Conservation (phyloP, 1,140 invertebrate genomes). For the Fopius arisanus region DNA sequence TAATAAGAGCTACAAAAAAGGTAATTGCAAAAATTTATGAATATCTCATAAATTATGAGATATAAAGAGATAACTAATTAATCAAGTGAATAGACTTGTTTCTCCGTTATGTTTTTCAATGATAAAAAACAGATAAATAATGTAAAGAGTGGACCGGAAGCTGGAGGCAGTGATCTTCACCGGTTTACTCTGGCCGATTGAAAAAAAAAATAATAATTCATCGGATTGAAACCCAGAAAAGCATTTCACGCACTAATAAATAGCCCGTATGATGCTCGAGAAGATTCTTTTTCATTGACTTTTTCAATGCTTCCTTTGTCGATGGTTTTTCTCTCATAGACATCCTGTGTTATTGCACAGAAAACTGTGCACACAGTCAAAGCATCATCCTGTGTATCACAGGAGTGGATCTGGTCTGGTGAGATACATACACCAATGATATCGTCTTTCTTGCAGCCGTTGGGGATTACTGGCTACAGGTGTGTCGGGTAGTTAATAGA, state of each 20-base stretch:
- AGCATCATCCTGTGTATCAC: not conserved
- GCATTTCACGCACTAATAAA: not conserved
- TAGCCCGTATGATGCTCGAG: not conserved
- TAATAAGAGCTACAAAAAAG: too few relatives aligned
- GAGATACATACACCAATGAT: conserved; percentile 7
- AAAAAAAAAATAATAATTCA: too few relatives aligned
- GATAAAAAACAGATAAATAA: too few relatives aligned
- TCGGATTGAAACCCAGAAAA: not conserved
- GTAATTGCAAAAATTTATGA: too few relatives aligned
- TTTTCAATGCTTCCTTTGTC: not conserved
- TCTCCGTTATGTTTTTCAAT: too few relatives aligned
- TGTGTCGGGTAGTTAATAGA: conserved; percentile 11
- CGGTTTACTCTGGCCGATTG: too few relatives aligned
- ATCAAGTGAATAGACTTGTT: too few relatives aligned
- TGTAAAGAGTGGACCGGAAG: too few relatives aligned
- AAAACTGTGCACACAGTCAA: not conserved
- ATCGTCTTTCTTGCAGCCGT: conserved; percentile 6
- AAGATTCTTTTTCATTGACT: not conserved
- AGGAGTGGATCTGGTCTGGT: conserved; percentile 7
- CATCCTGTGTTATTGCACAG: conserved; percentile 8
- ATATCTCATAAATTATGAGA: too few relatives aligned
- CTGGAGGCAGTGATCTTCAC: too few relatives aligned
- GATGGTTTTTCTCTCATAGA: not conserved
- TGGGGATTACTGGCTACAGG: conserved; percentile 6
- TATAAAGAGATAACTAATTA: too few relatives aligned